Percentiles rank a stretch among this genome's conserved stretches.
These are phyloP conservation scores for Anarrhichthys ocellatus DNA, from an alignment of 2,113 vertebrate species.

Conservation along the genomic window DNA sequence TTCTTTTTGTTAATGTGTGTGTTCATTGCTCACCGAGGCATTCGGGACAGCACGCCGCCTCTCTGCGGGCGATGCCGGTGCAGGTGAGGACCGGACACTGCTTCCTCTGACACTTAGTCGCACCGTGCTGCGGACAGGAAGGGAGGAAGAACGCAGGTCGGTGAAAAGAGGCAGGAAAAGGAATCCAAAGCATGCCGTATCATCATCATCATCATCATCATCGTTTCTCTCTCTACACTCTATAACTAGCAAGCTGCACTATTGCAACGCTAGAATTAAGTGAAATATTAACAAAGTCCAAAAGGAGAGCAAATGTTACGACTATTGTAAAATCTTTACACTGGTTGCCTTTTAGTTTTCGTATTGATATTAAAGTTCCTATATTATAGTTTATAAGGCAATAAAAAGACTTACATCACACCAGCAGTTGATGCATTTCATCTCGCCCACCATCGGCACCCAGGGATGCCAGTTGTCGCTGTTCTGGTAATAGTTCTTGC, in stretches of 20 bases:
- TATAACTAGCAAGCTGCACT: too few relatives aligned
- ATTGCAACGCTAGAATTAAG: too few relatives aligned
- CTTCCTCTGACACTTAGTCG: constrained; percentile 90
- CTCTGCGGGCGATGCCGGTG: constrained; percentile 74
- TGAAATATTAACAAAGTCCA: too few relatives aligned
- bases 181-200: too few relatives aligned
- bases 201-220: not conserved
- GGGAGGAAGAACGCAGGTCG: not conserved
- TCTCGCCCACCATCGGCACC: constrained; percentile 92
- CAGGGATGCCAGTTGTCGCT: constrained; percentile 95
- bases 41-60: constrained; percentile 87
- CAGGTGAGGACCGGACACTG: constrained; percentile 87
- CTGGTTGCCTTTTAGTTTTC: too few relatives aligned
- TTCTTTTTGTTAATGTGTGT: constrained; percentile 1
- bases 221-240: too few relatives aligned
- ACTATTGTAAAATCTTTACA: too few relatives aligned
- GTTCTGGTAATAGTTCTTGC: constrained; percentile 94
- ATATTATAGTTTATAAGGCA: too few relatives aligned
- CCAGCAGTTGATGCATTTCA: constrained; percentile 98
- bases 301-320: too few relatives aligned
- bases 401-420: constrained; percentile 87
- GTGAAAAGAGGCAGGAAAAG: not conserved
- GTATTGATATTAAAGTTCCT: too few relatives aligned
- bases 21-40: constrained; percentile 82
- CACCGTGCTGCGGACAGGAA: constrained; percentile 82